A percentile compares a stretch with the other conserved stretches of the same genome.
Evolutionary conservation across 2,888 invertebrate species (phyloP).

Genomic region (Odontothrips loti): DNA sequence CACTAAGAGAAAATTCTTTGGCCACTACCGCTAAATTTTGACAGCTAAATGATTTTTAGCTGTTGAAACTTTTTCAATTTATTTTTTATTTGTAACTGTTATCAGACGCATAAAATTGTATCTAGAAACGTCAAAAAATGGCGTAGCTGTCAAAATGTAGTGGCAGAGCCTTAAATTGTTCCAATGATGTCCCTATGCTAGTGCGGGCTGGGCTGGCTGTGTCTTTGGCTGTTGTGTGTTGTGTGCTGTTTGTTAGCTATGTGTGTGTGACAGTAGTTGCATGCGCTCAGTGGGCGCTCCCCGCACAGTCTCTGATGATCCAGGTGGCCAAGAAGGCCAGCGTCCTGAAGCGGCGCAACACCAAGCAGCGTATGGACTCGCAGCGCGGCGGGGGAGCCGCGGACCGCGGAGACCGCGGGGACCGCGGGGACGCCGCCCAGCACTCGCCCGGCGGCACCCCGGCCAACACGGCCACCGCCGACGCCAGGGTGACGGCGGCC

Average conservation of each 20-base stretch:
- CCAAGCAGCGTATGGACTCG: conserved; percentile 61
- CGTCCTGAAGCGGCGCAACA: conserved; percentile 65
- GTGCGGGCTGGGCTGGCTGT: neutral
- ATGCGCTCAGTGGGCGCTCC: conserved; percentile 25
- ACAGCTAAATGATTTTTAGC: too few species aligned
- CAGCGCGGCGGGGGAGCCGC: conserved; percentile 36
- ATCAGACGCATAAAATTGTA: too few species aligned
- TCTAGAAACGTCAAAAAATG: too few species aligned
- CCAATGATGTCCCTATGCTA: too few species aligned
- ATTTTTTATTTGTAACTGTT: too few species aligned
- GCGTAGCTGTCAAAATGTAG: too few species aligned
- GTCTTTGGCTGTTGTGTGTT: neutral
- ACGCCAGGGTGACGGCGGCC: neutral
- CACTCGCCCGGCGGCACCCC: conserved; percentile 38
- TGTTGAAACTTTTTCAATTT: too few species aligned
- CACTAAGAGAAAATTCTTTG: too few species aligned
- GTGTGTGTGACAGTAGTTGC: conserved; percentile 12
- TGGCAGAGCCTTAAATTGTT: too few species aligned
- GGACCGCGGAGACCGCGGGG: too few species aligned
- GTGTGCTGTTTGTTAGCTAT: neutral
- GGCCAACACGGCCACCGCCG: conserved; percentile 39
- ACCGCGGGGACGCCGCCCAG: conserved; percentile 37
- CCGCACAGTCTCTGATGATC: conserved; percentile 61
- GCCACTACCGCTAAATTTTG: too few species aligned
- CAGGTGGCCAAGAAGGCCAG: conserved; percentile 72